Evolutionary conservation across 2,113 vertebrate species (phyloP).

Genomic region (Peucedramus taeniatus): DNA sequence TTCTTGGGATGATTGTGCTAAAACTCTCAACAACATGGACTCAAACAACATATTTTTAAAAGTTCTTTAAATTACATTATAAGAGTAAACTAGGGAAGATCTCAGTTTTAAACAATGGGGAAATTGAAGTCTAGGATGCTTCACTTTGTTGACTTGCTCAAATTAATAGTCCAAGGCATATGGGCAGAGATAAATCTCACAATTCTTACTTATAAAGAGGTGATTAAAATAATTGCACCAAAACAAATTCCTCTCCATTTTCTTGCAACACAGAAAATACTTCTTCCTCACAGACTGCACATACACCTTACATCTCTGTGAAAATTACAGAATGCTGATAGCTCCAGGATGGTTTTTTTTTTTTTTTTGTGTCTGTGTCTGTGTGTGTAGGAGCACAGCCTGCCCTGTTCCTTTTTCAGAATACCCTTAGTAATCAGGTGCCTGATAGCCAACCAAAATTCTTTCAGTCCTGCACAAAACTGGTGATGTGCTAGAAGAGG

Average conservation of each 20-base stretch:
- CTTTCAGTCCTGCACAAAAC: conserved; percentile 39
- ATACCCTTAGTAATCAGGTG: conserved; percentile 10
- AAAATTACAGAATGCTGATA: conserved; percentile 34
- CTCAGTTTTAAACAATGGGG: background rate
- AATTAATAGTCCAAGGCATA: background rate
- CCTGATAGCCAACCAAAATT: conserved; percentile 4
- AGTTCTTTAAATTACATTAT: background rate
- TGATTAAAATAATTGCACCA: background rate
- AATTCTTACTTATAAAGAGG: background rate
- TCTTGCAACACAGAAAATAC: background rate
- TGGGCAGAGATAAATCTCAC: background rate
- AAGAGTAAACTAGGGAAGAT: background rate
- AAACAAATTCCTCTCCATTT: background rate
- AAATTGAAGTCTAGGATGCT: background rate
- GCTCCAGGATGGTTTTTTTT: background rate
- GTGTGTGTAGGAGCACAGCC: background rate
- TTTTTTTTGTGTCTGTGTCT: background rate
- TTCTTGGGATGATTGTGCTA: background rate
- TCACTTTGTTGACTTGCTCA: background rate
- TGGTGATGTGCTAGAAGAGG: background rate
- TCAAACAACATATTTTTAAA: background rate
- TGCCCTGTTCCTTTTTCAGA: background rate
- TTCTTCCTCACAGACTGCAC: background rate
- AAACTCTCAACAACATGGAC: background rate
- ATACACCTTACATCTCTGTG: background rate